Percentiles rank a stretch among this genome's conserved stretches.
These are phyloP conservation scores for Eulemur coronatus DNA, from an alignment of 2,797 vertebrate genomes.

Conservation along the genomic window DNA sequence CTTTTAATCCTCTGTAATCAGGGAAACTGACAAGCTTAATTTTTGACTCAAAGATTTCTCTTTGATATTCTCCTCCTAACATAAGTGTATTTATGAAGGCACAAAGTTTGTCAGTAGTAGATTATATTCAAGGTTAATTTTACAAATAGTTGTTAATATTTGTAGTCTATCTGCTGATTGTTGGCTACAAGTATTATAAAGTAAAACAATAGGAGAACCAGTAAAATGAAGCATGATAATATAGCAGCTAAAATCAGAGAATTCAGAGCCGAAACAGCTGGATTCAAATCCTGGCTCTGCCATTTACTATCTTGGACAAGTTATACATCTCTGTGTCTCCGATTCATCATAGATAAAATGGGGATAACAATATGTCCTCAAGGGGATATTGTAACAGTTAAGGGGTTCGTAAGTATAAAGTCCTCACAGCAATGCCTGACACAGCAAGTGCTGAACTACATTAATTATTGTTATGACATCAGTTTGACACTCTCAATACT, in stretches of 20 bases:
- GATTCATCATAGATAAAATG: background rate
- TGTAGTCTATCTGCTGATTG: background rate
- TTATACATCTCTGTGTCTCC: background rate
- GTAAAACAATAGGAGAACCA: slow-evolving; percentile 8
- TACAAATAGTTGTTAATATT: slow-evolving; percentile 38
- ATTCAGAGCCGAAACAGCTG: slow-evolving; percentile 10
- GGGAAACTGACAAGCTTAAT: slow-evolving; percentile 52
- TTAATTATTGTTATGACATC: background rate
- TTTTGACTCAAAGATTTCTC: slow-evolving; percentile 52
- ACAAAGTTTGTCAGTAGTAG: slow-evolving; percentile 36
- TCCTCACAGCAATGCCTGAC: slow-evolving; percentile 1
- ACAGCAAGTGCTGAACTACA: background rate
- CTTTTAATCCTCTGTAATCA: slow-evolving; percentile 61
- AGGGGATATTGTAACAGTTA: background rate
- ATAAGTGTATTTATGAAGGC: slow-evolving; percentile 15
- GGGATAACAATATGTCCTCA: background rate
- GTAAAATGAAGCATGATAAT: slow-evolving; percentile 1
- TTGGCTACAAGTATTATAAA: background rate
- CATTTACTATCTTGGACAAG: slow-evolving; percentile 4
- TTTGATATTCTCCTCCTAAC: slow-evolving; percentile 52
- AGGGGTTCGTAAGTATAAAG: background rate
- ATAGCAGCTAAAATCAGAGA: background rate
- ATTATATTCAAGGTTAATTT: slow-evolving; percentile 41
- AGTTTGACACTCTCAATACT: background rate
- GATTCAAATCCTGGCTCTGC: slow-evolving; percentile 42